Evolutionary conservation across 2,888 invertebrate species (phyloP).

Genomic region (Amorpha juglandis): DNA sequence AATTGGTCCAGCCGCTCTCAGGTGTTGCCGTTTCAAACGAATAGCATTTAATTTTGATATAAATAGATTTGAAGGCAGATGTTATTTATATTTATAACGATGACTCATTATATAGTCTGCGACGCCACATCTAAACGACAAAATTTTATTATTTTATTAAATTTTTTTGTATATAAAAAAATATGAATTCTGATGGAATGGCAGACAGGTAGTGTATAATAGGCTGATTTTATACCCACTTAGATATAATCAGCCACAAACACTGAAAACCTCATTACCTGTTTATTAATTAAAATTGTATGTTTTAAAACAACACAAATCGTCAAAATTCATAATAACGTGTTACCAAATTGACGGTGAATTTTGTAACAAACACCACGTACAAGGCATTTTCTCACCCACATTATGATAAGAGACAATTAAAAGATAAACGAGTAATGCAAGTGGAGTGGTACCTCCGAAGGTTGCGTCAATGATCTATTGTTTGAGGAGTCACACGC

Average conservation of each 20-base stretch:
- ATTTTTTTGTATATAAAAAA: too few species aligned
- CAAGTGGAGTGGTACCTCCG: constrained; percentile 19
- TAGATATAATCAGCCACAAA: too few species aligned
- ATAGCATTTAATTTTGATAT: too few species aligned
- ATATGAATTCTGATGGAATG: neutral
- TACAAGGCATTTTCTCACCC: constrained; percentile 16
- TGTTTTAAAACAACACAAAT: neutral
- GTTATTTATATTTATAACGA: constrained; percentile 1
- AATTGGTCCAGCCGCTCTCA: too few species aligned
- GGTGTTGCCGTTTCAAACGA: too few species aligned
- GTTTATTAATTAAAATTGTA: too few species aligned
- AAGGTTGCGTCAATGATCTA: neutral
- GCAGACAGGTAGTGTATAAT: too few species aligned
- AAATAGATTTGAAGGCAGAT: too few species aligned
- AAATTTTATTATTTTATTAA: neutral
- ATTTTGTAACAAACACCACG: constrained; percentile 12
- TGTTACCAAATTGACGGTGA: neutral
- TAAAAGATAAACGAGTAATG: constrained; percentile 14
- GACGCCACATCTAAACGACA: neutral
- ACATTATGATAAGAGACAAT: constrained; percentile 20
- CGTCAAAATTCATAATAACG: neutral
- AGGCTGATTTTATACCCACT: too few species aligned
- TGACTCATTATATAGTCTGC: neutral
- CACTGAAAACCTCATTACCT: too few species aligned
- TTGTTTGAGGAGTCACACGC: constrained; percentile 2